These are phyloP conservation scores for Rhadina sibilatrix DNA, from an alignment of 2,113 vertebrate genomes.

Conservation along the genomic window DNA sequence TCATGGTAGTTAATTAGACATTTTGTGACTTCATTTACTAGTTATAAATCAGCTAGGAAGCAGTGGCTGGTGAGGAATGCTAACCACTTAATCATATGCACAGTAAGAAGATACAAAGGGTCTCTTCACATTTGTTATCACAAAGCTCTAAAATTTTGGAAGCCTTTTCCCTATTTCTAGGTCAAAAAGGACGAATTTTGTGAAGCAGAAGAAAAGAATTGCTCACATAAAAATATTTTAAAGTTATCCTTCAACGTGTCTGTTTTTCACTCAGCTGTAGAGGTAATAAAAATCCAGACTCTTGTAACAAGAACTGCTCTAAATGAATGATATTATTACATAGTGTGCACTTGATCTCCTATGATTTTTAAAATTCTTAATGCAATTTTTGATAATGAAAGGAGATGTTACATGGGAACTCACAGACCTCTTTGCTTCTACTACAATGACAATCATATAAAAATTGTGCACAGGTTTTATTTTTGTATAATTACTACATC, in stretches of 20 bases:
- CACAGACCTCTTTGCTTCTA: not conserved
- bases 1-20: not conserved
- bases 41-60: not conserved
- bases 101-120: not conserved
- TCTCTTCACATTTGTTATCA: not conserved
- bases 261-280: not conserved
- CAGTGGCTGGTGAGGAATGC: not conserved
- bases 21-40: not conserved
- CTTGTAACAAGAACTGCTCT: not conserved
- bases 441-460: not conserved
- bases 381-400: not conserved
- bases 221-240: not conserved
- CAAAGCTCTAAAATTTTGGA: not conserved
- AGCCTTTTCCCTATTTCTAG: not conserved
- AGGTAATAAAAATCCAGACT: not conserved
- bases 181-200: not conserved
- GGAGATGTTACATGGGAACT: not conserved
- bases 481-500: not conserved
- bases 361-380: not conserved
- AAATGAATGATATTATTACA: not conserved
- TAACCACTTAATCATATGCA: not conserved
- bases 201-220: not conserved
- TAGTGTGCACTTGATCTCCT: not conserved
- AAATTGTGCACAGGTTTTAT: not conserved
- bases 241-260: not conserved